Conservation (phyloP, 30 jellyfish, hydroid and myxozoan species). For the Cassiopea andromeda region DNA sequence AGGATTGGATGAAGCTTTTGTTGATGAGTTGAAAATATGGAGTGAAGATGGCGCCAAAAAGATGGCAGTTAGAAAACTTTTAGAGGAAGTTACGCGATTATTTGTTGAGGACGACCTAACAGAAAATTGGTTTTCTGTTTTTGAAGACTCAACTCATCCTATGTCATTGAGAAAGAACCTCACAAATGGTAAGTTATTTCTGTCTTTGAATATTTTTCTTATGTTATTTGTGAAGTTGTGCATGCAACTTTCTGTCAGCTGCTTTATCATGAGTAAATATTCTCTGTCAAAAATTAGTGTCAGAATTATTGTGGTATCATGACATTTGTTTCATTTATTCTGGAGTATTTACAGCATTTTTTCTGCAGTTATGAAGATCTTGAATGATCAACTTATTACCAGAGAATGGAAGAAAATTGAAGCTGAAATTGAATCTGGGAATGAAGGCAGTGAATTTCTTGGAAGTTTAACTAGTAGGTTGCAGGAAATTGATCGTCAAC, state of each 20-base stretch:
- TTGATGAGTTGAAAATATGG: conserved; percentile 28
- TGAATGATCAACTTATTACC: background rate
- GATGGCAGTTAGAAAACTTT: background rate
- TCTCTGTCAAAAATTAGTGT: too few relatives aligned
- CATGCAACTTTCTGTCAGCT: background rate
- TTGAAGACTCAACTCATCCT: conserved; percentile 20
- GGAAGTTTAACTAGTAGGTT: background rate
- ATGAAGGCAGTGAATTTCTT: background rate
- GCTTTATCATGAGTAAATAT: background rate
- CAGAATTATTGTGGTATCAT: too few relatives aligned
- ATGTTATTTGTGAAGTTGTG: background rate
- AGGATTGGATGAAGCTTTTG: conserved; percentile 13
- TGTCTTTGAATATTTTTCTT: background rate
- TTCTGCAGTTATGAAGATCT: background rate
- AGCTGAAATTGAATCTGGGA: background rate
- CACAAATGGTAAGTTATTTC: background rate
- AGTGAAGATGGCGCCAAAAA: background rate
- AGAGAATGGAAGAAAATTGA: background rate
- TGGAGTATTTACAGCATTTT: too few relatives aligned
- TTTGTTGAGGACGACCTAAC: background rate
- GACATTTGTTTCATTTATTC: too few relatives aligned
- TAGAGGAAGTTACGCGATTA: background rate
- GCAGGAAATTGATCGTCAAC: background rate
- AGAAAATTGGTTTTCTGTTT: conserved; percentile 22
- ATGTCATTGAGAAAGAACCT: background rate